phyloP scores from a whole-genome alignment of 2,888 invertebrate genomes.

The Coleophora deauratella region DNA sequence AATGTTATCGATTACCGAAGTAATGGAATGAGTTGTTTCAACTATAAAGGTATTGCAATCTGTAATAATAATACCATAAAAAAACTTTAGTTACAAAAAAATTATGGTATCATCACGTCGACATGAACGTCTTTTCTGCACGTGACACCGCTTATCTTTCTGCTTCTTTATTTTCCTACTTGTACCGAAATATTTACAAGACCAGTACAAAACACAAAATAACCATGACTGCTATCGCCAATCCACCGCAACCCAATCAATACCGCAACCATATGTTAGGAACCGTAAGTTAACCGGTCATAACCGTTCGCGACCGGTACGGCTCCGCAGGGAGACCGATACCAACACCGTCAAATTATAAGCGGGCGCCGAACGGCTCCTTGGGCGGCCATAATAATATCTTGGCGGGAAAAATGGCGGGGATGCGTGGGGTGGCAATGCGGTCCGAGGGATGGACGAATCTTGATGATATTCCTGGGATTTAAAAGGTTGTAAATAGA shows the following conservation, averaged over 20 bases:
- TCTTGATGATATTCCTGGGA: not conserved
- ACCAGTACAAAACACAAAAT: no score
- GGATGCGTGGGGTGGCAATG: slow-evolving; percentile 28
- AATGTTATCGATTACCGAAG: no score
- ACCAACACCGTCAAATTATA: slow-evolving; percentile 56
- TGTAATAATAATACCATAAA: no score
- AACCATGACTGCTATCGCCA: no score
- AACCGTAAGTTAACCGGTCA: slow-evolving; percentile 18
- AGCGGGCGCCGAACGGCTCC: slow-evolving; percentile 58
- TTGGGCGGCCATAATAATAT: slow-evolving; percentile 61
- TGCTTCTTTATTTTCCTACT: no score
- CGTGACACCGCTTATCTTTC: no score
- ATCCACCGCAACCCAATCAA: not conserved
- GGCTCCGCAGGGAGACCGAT: slow-evolving; percentile 40
- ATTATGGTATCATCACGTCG: no score
- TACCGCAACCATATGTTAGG: not conserved
- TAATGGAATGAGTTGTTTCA: no score
- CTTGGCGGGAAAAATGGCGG: slow-evolving; percentile 55
- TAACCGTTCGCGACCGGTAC: slow-evolving; percentile 29
- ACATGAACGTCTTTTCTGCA: no score
- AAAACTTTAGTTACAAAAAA: no score
- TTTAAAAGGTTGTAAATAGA: not conserved
- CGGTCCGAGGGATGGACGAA: not conserved
- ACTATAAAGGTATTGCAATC: no score
- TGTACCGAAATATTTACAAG: no score